phyloP scores from a whole-genome alignment of 2,113 vertebrate genomes.

The Sminthopsis crassicaudata region DNA sequence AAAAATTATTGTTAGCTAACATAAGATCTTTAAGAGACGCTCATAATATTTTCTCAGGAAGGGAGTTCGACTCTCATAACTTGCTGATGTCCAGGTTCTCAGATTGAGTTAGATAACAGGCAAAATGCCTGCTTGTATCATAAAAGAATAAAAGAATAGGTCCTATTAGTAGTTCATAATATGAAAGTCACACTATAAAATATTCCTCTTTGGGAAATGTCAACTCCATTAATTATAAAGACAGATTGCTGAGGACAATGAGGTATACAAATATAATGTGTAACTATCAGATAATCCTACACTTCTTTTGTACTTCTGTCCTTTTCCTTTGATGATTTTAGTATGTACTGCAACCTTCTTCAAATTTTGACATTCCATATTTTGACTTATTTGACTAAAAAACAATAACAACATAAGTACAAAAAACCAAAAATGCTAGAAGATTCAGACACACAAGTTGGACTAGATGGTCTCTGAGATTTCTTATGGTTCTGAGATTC shows the following conservation, averaged over 20 bases:
- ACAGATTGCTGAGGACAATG: neutral
- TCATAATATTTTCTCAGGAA: neutral
- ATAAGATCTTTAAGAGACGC: neutral
- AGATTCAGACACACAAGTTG: neutral
- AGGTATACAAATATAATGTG: neutral
- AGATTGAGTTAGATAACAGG: neutral
- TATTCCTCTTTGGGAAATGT: conserved; percentile 14
- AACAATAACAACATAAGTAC: neutral
- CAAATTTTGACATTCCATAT: neutral
- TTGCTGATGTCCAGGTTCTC: neutral
- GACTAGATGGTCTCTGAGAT: neutral
- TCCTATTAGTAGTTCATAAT: neutral
- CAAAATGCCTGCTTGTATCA: neutral
- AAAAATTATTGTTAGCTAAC: neutral
- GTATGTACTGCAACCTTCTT: neutral
- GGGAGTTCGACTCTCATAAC: neutral
- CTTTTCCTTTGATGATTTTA: neutral
- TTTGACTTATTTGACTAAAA: neutral
- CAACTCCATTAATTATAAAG: neutral
- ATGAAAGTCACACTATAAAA: neutral
- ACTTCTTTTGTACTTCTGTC: neutral
- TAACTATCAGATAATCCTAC: neutral
- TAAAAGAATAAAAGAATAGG: neutral
- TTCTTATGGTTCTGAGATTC: neutral
- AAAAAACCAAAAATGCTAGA: neutral